Conservation (phyloP, 2,888 invertebrate genomes). For the Archips crataeganus region DNA sequence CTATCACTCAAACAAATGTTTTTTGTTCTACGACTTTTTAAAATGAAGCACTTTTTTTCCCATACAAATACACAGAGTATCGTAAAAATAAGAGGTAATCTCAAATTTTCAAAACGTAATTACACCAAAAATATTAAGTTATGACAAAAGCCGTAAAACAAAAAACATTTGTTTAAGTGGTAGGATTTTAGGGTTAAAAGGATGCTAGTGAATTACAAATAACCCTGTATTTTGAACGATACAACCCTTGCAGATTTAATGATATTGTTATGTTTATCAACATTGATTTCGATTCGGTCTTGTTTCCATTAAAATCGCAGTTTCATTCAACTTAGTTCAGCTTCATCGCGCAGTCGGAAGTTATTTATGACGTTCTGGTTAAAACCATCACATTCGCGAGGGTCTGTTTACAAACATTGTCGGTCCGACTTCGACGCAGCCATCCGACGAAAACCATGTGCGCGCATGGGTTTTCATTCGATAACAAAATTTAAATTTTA, state of each 20-base stretch:
- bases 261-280: background rate
- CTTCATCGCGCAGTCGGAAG: conserved; percentile 20
- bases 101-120: too few species aligned
- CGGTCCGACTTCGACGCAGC: conserved; percentile 6
- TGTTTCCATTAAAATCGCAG: background rate
- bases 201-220: too few species aligned
- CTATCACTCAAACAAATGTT: too few species aligned
- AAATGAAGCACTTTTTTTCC: too few species aligned
- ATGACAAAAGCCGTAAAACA: too few species aligned
- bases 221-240: background rate
- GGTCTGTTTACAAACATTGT: conserved; percentile 36
- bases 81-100: too few species aligned
- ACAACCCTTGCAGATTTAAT: conserved; percentile 2
- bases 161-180: too few species aligned
- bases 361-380: conserved; percentile 29
- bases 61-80: too few species aligned
- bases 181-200: too few species aligned
- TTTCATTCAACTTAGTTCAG: background rate
- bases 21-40: too few species aligned
- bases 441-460: background rate
- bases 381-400: conserved; percentile 28
- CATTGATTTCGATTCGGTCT: background rate
- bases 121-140: too few species aligned
- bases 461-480: background rate
- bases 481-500: background rate